Conservation (phyloP, 2,113 vertebrate species). For the Anser brachyrhynchus region DNA sequence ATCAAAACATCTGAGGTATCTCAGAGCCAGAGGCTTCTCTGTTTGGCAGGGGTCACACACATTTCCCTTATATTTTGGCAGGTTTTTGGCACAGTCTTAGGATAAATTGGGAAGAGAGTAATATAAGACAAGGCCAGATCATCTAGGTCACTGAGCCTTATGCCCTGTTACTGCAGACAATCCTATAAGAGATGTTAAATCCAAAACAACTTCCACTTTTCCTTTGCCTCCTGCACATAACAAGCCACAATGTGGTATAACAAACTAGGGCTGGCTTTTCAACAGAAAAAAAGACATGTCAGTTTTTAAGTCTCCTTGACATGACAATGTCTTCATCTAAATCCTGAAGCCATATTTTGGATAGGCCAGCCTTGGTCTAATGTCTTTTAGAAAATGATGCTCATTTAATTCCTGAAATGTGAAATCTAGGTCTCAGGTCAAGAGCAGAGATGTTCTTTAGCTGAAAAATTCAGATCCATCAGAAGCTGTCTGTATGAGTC, state of each 20-base stretch:
- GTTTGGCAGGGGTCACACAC: conserved; percentile 28
- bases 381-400: conserved; percentile 60
- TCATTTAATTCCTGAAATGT: conserved; percentile 66
- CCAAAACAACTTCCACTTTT: conserved; percentile 1
- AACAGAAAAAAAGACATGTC: conserved; percentile 20
- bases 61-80: conserved; percentile 43
- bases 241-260: neutral
- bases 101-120: neutral
- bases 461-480: conserved; percentile 62
- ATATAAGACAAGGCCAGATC: conserved; percentile 6
- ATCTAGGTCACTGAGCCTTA: neutral
- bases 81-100: conserved; percentile 14
- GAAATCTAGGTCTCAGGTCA: conserved; percentile 64
- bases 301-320: conserved; percentile 62
- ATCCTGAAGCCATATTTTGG: conserved; percentile 36
- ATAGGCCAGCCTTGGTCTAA: conserved; percentile 60
- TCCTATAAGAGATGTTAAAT: neutral
- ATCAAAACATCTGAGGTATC: neutral
- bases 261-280: conserved; percentile 17
- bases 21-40: neutral
- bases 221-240: neutral
- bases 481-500: conserved; percentile 21
- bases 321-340: conserved; percentile 62
- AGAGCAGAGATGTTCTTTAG: conserved; percentile 46
- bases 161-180: neutral